Evolutionary conservation across 2,888 invertebrate genomes (phyloP).

Genomic region (Protonemura montana): DNA sequence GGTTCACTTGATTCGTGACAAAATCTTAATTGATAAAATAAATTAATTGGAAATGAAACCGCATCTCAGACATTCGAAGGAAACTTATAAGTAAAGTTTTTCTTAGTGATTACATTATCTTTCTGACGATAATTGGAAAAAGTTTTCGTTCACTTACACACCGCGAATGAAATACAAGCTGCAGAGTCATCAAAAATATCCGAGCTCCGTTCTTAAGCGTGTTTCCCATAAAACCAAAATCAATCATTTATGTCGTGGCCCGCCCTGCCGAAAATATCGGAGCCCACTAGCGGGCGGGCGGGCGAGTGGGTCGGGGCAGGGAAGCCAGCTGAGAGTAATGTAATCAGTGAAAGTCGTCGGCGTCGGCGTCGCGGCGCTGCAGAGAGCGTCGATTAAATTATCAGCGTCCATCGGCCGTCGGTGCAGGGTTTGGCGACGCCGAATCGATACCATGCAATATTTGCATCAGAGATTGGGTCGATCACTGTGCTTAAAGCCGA

Average conservation of each 20-base stretch:
- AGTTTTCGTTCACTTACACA: neutral
- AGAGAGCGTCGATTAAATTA: too few relatives aligned
- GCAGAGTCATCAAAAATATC: constrained; percentile 7
- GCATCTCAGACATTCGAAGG: neutral
- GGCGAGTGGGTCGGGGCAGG: too few relatives aligned
- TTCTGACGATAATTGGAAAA: constrained; percentile 7
- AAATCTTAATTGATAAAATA: constrained; percentile 31
- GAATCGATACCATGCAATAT: neutral
- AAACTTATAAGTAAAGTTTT: constrained; percentile 7
- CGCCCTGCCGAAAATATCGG: neutral
- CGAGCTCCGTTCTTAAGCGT: neutral
- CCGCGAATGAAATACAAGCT: neutral
- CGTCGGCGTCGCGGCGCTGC: too few relatives aligned
- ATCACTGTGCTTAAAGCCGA: constrained; percentile 18
- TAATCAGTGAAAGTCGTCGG: neutral
- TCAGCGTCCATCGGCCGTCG: too few relatives aligned
- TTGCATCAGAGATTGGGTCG: neutral
- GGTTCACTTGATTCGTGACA: constrained; percentile 25
- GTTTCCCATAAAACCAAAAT: neutral
- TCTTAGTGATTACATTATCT: neutral
- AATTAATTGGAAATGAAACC: constrained; percentile 34
- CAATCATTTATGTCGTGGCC: neutral
- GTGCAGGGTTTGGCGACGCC: too few relatives aligned
- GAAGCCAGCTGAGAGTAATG: neutral
- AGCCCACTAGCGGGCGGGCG: neutral